Percentiles rank a stretch among this genome's conserved stretches.
phyloP scores from a whole-genome alignment of 2,797 vertebrate genomes.

The Pyrocephalus nanus region DNA sequence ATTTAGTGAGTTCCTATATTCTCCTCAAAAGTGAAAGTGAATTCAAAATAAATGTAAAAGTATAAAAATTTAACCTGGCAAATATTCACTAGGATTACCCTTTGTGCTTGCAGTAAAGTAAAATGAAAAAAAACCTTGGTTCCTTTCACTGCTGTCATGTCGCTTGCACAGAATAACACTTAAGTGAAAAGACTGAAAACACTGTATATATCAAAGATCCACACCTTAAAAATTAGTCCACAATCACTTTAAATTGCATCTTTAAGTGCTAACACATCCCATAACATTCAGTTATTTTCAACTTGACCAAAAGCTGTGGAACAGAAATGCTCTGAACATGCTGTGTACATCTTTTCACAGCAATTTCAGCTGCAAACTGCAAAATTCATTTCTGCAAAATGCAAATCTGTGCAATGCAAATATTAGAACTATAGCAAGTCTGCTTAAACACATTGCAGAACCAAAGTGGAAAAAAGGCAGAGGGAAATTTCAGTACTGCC shows the following conservation, averaged over 20 bases:
- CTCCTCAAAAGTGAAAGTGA: background rate
- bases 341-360: background rate
- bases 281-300: background rate
- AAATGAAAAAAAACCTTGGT: background rate
- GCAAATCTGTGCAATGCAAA: background rate
- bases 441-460: background rate
- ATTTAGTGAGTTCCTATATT: background rate
- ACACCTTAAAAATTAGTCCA: background rate
- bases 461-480: background rate
- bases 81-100: background rate
- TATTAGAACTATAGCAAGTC: background rate
- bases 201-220: background rate
- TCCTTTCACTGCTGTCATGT: background rate
- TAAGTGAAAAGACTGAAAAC: background rate
- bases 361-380: background rate
- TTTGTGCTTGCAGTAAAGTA: background rate
- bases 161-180: background rate
- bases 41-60: background rate
- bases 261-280: background rate
- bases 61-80: background rate
- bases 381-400: constrained; percentile 42
- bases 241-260: background rate
- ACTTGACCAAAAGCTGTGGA: background rate
- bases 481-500: background rate
- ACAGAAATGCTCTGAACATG: background rate